These are phyloP conservation scores for Podarcis muralis DNA, from an alignment of 2,113 vertebrate species.

Conservation along the genomic window DNA sequence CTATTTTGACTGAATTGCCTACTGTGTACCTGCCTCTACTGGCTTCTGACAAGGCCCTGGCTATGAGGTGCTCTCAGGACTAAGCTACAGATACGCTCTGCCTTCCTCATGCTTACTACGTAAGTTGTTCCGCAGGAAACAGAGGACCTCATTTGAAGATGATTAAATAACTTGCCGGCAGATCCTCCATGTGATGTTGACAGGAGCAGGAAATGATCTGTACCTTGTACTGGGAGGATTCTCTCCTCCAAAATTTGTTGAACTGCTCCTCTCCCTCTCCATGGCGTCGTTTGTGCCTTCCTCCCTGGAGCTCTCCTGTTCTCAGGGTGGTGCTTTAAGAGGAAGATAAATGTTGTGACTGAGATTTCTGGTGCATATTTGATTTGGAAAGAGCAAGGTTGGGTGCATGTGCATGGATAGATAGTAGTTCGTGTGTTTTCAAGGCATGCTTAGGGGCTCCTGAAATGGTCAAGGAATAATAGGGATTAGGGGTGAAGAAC, in stretches of 20 bases:
- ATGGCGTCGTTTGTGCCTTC: not conserved
- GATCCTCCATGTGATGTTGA: conserved; percentile 32
- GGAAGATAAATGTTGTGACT: not conserved
- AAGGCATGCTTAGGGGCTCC: not conserved
- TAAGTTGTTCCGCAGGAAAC: conserved; percentile 18
- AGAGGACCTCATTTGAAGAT: conserved; percentile 46
- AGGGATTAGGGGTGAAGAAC: not conserved
- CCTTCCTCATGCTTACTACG: conserved; percentile 10
- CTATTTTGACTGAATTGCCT: not conserved
- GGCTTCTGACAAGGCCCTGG: not conserved
- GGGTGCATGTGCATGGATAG: not conserved
- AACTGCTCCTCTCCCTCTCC: too few species aligned
- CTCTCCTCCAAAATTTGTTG: too few species aligned
- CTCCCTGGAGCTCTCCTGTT: not conserved
- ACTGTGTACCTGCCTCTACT: not conserved
- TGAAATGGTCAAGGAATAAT: not conserved
- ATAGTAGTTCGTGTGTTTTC: not conserved
- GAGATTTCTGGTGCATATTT: not conserved
- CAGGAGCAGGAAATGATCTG: not conserved
- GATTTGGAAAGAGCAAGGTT: accelerated
- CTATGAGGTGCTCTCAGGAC: not conserved
- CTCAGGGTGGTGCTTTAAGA: not conserved
- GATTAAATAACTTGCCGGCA: conserved; percentile 58
- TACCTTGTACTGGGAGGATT: not conserved
- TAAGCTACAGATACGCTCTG: not conserved